These are phyloP conservation scores for Piscicola geometra DNA, from an alignment of 2,888 invertebrate species.

Conservation along the genomic window DNA sequence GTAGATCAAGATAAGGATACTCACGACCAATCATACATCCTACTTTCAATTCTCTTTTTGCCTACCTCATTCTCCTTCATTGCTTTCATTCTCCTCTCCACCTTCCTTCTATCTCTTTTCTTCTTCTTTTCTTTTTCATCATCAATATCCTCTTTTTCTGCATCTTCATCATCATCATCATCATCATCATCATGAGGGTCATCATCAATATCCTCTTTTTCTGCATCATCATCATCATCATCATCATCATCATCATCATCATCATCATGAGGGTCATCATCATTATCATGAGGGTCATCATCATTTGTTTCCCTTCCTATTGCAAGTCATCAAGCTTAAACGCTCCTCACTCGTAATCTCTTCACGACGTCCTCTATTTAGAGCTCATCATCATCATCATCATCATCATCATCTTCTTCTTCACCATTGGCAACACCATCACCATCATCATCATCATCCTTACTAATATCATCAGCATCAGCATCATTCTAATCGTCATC, in stretches of 20 bases:
- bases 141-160: background rate
- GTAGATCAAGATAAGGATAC: no score
- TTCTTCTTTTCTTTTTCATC: background rate
- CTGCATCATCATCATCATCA: background rate
- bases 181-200: background rate
- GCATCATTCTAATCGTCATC: background rate
- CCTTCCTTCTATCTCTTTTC: background rate
- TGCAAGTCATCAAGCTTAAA: no score
- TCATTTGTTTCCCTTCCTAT: no score
- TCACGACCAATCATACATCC: no score
- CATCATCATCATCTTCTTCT: background rate
- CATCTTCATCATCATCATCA: background rate
- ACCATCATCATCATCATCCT: conserved; percentile 19
- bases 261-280: conserved; percentile 2
- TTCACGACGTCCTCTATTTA: no score
- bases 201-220: background rate
- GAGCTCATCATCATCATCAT: conserved; percentile 25
- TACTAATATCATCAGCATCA: background rate
- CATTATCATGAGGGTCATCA: background rate
- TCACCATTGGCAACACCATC: background rate
- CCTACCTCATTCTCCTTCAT: no score
- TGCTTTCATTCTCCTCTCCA: no score
- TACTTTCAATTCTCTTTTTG: no score
- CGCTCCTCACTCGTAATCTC: no score
- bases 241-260: conserved; percentile 15